Percentiles rank a stretch among this genome's conserved stretches.
These are phyloP conservation scores for Sphenopsis melanotis DNA, from an alignment of 2,797 vertebrate species.

Conservation along the genomic window DNA sequence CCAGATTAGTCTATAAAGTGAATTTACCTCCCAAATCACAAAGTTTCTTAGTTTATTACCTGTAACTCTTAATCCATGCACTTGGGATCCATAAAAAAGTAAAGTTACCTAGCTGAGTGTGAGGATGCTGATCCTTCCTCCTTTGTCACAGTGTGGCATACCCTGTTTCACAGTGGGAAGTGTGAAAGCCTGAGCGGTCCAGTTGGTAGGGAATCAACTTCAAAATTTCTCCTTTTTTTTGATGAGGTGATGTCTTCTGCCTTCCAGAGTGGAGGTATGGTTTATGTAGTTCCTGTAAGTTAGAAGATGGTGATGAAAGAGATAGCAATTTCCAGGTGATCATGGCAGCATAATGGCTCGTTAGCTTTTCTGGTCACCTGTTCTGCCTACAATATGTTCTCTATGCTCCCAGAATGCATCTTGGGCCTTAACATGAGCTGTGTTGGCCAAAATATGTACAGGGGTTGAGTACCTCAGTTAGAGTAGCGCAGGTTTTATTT, in stretches of 20 bases:
- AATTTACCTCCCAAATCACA: neutral
- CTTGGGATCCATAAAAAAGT: neutral
- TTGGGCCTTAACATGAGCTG: neutral
- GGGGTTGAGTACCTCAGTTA: neutral
- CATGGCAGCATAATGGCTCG: neutral
- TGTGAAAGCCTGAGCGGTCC: neutral
- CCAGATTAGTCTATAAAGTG: neutral
- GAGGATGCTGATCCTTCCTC: neutral
- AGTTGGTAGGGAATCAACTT: neutral
- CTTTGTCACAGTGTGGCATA: neutral
- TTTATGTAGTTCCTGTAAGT: neutral
- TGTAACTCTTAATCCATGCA: neutral
- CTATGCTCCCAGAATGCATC: neutral
- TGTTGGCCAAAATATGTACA: neutral
- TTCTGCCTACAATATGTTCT: neutral
- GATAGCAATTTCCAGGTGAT: neutral
- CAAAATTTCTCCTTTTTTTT: neutral
- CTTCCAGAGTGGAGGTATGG: neutral
- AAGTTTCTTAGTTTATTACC: neutral
- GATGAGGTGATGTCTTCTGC: neutral
- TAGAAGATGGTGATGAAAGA: neutral
- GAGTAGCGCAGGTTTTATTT: neutral
- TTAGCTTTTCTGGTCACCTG: neutral
- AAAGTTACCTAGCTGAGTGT: fast-evolving
- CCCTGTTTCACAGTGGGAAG: neutral